Base-by-base conservation (phyloP, 2,113 vertebrate species). In the Lonchura striata region DNA sequence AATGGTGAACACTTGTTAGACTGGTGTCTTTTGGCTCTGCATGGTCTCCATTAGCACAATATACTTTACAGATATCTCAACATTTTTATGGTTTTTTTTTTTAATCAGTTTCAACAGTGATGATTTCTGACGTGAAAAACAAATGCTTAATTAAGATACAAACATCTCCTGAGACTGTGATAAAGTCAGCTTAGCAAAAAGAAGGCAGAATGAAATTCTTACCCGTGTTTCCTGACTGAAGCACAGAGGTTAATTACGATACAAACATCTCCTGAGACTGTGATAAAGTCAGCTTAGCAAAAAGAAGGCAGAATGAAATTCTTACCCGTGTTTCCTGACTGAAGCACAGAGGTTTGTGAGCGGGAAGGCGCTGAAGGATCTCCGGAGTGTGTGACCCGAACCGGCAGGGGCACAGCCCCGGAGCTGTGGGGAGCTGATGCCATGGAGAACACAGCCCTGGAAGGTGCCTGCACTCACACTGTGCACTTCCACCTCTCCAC, bases 381-480 rank as follows among this genome's bases (percentile, higher is more conserved):
- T 15, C 41, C 50, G 10, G 60, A 2, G 15, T 4, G 13, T 0
- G 30, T 10, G 31, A 85, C 31, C 46, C 78, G 59, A 59, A 17
- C 3, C 2, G 6, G 46, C 23, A 19, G 24, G 6, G 42, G 44
- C 9, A 35, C n/a, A 56, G 52, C 31, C 15, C 30, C 0, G 3
- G 27, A 68, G 39, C 18, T 65, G 70, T 0, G 13, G 20, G 33
- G 39, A 89, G 42, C 30, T 17, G 54, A 14, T 15, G 35, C 25
- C 59, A 63, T 1, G 9, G n/a, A 74, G 37, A 56, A 61, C 20
- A 49, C 10, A 10, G 3, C 27, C 13, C 31, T 3, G 17, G 1
- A 2, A 46, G 75, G 46, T 2, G 31, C 15, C 53, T 53, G 75
- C 44, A 22, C 21, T 30, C 1, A 0, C 8, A 56, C 27, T 14